These are phyloP conservation scores for Chlorospingus flavigularis DNA, from an alignment of 2,797 vertebrate species.

Conservation along the genomic window DNA sequence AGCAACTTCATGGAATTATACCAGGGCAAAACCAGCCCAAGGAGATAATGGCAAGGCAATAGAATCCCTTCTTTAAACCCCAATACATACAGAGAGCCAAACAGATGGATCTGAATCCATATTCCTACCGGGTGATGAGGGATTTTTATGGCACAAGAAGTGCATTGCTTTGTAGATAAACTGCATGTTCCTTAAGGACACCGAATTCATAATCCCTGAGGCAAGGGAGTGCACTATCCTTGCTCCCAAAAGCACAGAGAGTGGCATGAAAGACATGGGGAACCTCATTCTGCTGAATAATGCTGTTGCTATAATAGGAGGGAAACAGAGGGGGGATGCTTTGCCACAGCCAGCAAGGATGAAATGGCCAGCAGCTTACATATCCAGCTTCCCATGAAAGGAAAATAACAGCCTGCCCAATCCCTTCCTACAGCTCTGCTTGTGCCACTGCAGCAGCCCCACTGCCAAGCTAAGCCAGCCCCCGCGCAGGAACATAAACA, in stretches of 20 bases:
- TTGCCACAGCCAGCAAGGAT: neutral
- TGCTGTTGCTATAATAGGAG: neutral
- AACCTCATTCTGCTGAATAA: neutral
- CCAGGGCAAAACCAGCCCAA: neutral
- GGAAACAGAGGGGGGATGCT: neutral
- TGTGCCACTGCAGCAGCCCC: neutral
- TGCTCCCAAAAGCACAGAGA: neutral
- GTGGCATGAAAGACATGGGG: neutral
- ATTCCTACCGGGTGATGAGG: neutral
- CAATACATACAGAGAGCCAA: neutral
- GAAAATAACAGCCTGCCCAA: neutral
- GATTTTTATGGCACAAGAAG: neutral
- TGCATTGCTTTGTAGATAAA: conserved; percentile 16
- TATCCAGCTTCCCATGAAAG: neutral
- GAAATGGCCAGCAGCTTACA: neutral
- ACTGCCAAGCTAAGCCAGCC: neutral
- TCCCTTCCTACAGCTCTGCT: neutral
- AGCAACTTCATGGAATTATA: neutral
- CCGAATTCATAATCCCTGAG: neutral
- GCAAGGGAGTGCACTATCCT: neutral
- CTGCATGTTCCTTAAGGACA: neutral
- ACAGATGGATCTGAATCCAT: neutral
- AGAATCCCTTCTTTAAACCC: neutral
- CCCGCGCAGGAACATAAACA: neutral
- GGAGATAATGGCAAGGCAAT: neutral